Conservation (phyloP, 2,888 invertebrate species). For the Hirtodrosophila cameraria region DNA sequence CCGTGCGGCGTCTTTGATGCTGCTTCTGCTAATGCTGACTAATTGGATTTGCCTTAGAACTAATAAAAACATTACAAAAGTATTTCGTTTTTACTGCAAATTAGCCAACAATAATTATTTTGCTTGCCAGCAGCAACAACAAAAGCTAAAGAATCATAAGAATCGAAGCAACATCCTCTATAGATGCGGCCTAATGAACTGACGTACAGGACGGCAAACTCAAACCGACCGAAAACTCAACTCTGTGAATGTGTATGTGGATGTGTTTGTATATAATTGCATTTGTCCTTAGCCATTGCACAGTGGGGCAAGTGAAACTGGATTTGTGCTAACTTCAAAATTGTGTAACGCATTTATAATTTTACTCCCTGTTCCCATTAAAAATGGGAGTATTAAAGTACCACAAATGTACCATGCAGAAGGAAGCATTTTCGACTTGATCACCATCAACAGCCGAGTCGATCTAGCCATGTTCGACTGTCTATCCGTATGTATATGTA, state of each 20-base stretch:
- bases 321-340: too few relatives aligned
- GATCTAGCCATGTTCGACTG: too few relatives aligned
- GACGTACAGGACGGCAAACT: conserved; percentile 8
- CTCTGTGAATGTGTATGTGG: neutral
- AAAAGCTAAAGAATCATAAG: conserved; percentile 52
- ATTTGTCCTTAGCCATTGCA: conserved; percentile 19
- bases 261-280: conserved; percentile 36
- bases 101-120: conserved; percentile 76
- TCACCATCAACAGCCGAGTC: too few relatives aligned
- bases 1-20: conserved; percentile 60
- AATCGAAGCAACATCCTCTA: conserved; percentile 31
- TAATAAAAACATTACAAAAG: conserved; percentile 74
- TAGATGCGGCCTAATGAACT: conserved; percentile 1
- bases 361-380: too few relatives aligned
- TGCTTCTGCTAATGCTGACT: conserved; percentile 57
- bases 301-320: too few relatives aligned
- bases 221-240: conserved; percentile 12
- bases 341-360: too few relatives aligned
- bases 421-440: too few relatives aligned
- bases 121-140: conserved; percentile 37
- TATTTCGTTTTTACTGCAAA: conserved; percentile 77
- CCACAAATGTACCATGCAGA: too few relatives aligned
- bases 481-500: too few relatives aligned
- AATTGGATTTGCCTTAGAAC: conserved; percentile 73
- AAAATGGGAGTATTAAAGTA: too few relatives aligned